Conservation (phyloP, 2,113 vertebrate species). For the Toxostoma redivivum region DNA sequence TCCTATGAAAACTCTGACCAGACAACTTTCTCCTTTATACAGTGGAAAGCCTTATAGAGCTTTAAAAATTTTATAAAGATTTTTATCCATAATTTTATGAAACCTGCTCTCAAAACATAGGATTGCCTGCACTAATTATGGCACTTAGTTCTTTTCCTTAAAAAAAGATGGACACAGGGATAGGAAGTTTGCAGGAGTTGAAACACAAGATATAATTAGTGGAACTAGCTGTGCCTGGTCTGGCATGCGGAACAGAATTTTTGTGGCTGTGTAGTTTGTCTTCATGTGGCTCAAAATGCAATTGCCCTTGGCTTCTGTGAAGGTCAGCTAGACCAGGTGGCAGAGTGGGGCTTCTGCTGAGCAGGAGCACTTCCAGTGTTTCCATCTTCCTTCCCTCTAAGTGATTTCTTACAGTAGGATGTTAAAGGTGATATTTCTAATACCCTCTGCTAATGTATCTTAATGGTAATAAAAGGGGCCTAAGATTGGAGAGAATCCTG, state of each 20-base stretch:
- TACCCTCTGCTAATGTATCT: not conserved
- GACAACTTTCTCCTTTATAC: not conserved
- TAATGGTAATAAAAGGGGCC: not conserved
- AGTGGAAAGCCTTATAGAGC: not conserved
- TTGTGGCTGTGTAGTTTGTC: not conserved
- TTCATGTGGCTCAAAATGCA: not conserved
- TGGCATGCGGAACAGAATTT: not conserved
- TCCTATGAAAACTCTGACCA: not conserved
- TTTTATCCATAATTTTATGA: not conserved
- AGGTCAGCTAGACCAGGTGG: not conserved
- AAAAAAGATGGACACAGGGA: slow-evolving; percentile 65
- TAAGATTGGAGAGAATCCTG: not conserved
- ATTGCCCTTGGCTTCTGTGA: not conserved
- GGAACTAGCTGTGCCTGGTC: not conserved
- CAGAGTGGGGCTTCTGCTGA: not conserved
- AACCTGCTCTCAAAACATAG: not conserved
- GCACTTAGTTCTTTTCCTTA: not conserved
- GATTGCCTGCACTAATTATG: not conserved
- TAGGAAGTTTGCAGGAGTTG: slow-evolving; percentile 61
- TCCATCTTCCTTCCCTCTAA: not conserved
- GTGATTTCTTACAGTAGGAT: not conserved
- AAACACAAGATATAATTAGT: slow-evolving; percentile 65
- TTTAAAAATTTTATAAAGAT: not conserved
- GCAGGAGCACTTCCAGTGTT: not conserved
- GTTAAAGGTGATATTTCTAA: not conserved